Base-by-base conservation (phyloP, 2,888 invertebrate genomes). In the Cephus spinipes region DNA sequence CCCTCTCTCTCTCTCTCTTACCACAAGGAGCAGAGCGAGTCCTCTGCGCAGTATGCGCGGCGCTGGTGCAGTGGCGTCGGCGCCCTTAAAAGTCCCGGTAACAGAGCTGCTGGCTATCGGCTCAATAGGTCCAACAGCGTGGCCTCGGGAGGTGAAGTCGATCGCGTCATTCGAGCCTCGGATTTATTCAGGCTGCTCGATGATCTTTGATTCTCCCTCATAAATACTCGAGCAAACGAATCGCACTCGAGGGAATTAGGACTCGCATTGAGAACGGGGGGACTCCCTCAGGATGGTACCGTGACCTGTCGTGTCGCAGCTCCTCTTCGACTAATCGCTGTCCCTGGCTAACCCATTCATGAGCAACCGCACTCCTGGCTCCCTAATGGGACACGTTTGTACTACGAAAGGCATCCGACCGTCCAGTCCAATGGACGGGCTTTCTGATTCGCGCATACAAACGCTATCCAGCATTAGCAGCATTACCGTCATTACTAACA, bases 231-330 rank as follows among this genome's bases (percentile, higher is more conserved):
- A 40, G 40, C 15, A 40, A 81, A 79, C 73, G 74, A 68, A 82
- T 83, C 40, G 73, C 71, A 77, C 84, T 76, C 81, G 78, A 77
- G 83, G 81, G 85, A 81, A 84, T 85, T 83, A 81, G 79, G 40
- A 73, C 68, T 68, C 31, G 31, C 34, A 73, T 77, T 77, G 74
- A 77, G 73, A 74, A 74, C 32, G 35, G 55, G 74, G 73, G 68
- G 15, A 40, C 6, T 40, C 40, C 40, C 40, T 4, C 15, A 40
- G 15, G 15, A 40, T 15, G 40, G 4, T 15, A 80, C 71, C 73
- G 73, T 68, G 68, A 75, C 73, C 78, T 78, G 75, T 30, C 69
- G 69, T 32, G 80, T 77, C 81, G 40, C 15, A 40, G 81, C 76
- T 82, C 78, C 79, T 76, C 77, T 35, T 73, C 73, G 80, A 81